Percentiles rank a stretch among this genome's conserved stretches.
Evolutionary conservation across 2,888 invertebrate genomes (phyloP).

Genomic region (Agrypnus murinus): DNA sequence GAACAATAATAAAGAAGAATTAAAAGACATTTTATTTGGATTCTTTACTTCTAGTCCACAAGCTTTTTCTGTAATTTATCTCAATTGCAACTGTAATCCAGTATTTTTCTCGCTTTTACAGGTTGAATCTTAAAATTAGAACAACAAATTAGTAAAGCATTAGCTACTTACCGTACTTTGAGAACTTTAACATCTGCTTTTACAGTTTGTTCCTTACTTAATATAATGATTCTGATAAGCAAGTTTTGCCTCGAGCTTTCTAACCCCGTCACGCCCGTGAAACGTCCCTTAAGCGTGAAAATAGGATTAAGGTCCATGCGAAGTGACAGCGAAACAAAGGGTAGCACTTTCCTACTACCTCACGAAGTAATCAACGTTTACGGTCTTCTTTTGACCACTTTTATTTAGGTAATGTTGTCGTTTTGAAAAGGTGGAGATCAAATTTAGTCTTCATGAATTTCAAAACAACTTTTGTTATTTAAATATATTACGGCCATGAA

Average conservation of each 20-base stretch:
- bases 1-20: neutral
- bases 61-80: neutral
- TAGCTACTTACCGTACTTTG: too few relatives aligned
- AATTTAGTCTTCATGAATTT: neutral
- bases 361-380: constrained; percentile 19
- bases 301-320: constrained; percentile 26
- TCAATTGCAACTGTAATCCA: neutral
- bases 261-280: constrained; percentile 25
- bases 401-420: constrained; percentile 14
- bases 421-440: constrained; percentile 12
- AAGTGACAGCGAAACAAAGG: constrained; percentile 35
- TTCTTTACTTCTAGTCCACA: neutral
- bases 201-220: constrained; percentile 3
- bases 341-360: constrained; percentile 25
- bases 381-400: constrained; percentile 18
- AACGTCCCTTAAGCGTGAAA: constrained; percentile 32
- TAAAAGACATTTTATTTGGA: neutral
- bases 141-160: too few relatives aligned
- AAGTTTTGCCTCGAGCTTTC: constrained; percentile 23
- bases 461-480: too few relatives aligned
- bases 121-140: too few relatives aligned
- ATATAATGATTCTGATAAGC: constrained; percentile 34
- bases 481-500: too few relatives aligned
- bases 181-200: constrained; percentile 2
- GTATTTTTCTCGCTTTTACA: neutral